phyloP scores from a whole-genome alignment of 2,888 invertebrate genomes.

The Dichetophora obliterata region DNA sequence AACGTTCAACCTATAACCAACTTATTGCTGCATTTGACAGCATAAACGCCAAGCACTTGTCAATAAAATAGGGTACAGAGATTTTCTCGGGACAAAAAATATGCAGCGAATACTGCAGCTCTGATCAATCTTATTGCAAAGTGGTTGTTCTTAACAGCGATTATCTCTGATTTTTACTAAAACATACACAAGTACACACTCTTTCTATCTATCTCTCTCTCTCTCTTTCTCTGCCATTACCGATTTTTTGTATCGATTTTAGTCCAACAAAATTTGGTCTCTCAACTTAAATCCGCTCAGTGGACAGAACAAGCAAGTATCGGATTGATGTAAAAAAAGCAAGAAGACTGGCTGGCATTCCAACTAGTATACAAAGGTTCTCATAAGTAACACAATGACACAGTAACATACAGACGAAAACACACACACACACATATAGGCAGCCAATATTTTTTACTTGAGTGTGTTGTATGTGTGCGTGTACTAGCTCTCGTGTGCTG shows the following conservation, averaged over 20 bases:
- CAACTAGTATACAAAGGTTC: not conserved
- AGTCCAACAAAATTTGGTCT: not conserved
- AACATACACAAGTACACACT: not conserved
- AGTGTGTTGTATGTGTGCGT: too few species aligned
- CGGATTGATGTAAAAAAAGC: not conserved
- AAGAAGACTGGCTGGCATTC: not conserved
- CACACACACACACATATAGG: not conserved
- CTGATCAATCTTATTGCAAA: conserved; percentile 45
- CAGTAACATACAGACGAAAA: conserved; percentile 34
- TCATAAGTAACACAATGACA: conserved; percentile 39
- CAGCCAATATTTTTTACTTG: not conserved
- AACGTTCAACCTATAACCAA: too few species aligned
- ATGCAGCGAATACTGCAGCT: not conserved
- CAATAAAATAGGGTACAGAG: not conserved
- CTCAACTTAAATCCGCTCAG: not conserved
- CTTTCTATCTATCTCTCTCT: too few species aligned
- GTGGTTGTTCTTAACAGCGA: conserved; percentile 56
- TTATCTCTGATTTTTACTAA: not conserved
- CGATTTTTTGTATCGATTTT: not conserved
- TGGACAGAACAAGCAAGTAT: not conserved
- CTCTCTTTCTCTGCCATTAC: too few species aligned
- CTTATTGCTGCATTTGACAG: too few species aligned
- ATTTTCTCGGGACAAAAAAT: not conserved
- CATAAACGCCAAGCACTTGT: too few species aligned
- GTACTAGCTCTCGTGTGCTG: too few species aligned